A percentile compares a stretch with the other conserved stretches of the same genome.
These are phyloP conservation scores for Columbina picui DNA, from an alignment of 2,113 vertebrate species.

Conservation along the genomic window DNA sequence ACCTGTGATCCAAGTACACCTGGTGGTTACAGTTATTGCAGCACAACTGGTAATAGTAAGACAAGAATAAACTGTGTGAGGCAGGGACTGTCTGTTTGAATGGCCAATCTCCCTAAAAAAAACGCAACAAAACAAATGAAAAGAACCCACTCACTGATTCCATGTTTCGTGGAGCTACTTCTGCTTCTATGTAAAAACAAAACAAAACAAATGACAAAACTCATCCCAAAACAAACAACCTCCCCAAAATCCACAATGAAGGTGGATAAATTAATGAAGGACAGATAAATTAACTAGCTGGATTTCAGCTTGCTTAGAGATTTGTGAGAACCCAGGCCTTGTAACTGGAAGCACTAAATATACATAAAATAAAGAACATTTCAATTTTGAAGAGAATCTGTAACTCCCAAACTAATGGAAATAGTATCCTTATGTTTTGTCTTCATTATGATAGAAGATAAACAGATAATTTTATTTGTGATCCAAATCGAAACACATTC, in stretches of 20 bases:
- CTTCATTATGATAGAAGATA: neutral
- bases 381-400: neutral
- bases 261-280: neutral
- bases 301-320: neutral
- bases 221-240: neutral
- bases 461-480: conserved; percentile 5
- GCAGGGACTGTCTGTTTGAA: neutral
- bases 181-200: neutral
- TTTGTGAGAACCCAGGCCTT: neutral
- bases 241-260: neutral
- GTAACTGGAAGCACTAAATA: neutral
- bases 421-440: neutral
- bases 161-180: neutral
- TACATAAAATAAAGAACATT: neutral
- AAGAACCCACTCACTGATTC: neutral
- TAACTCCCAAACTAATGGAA: neutral
- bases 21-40: neutral
- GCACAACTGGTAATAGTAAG: neutral
- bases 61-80: neutral
- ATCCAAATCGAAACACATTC: conserved; percentile 45
- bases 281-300: neutral
- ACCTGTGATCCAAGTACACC: neutral
- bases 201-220: neutral
- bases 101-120: neutral
- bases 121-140: neutral